A percentile compares a stretch with the other conserved stretches of the same genome.
Evolutionary conservation across 2,797 vertebrate genomes (phyloP).

Genomic region (Allobates femoralis): DNA sequence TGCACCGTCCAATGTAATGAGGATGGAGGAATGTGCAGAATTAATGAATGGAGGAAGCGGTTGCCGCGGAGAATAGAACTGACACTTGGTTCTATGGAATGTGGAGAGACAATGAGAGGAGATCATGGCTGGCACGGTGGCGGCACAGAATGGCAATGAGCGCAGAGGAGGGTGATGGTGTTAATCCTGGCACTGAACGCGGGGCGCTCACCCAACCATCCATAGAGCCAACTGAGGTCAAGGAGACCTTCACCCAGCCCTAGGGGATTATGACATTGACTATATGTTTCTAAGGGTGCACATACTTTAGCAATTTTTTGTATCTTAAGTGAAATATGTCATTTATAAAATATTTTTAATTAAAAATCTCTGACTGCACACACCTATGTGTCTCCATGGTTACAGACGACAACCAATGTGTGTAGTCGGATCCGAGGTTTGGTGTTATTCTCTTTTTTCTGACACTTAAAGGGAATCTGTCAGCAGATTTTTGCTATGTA

Average conservation of each 20-base stretch:
- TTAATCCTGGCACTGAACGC: not conserved
- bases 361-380: no score
- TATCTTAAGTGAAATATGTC: no score
- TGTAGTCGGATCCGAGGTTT: no score
- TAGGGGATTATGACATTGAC: not conserved
- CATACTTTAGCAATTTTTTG: not conserved
- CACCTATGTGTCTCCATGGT: no score
- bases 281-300: not conserved
- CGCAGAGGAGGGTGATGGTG: not conserved
- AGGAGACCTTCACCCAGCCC: not conserved
- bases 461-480: no score
- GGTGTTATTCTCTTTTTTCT: no score
- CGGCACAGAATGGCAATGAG: conserved; percentile 1
- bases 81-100: not conserved
- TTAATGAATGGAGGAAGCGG: not conserved
- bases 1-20: conserved; percentile 57
- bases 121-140: not conserved
- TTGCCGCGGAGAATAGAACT: conserved; percentile 27
- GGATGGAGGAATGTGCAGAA: conserved; percentile 65
- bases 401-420: no score
- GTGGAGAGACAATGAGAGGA: not conserved
- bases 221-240: not conserved
- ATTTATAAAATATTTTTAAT: no score
- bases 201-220: not conserved
- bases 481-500: no score